phyloP scores from a whole-genome alignment of 2,113 vertebrate genomes.

The Kobus ellipsiprymnus region DNA sequence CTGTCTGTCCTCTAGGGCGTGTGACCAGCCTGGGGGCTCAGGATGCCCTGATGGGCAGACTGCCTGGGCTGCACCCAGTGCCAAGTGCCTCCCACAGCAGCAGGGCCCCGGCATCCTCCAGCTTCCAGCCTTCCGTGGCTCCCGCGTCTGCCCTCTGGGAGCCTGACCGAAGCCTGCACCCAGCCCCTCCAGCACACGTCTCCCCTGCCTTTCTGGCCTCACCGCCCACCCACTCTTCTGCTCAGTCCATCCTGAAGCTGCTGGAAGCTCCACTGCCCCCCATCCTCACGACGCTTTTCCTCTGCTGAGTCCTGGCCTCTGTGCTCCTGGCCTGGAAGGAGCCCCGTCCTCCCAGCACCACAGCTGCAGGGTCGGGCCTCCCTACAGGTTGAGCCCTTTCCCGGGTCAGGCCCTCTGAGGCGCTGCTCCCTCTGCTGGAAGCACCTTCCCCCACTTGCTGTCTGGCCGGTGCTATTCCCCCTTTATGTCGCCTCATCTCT shows the following conservation, averaged over 20 bases:
- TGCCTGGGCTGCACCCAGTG: neutral
- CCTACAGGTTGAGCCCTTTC: neutral
- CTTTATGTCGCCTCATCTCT: accelerated
- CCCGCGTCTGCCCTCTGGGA: neutral
- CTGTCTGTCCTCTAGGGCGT: neutral
- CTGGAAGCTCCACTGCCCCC: neutral
- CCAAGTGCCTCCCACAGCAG: accelerated
- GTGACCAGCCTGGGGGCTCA: neutral
- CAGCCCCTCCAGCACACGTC: neutral
- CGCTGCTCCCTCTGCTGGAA: neutral
- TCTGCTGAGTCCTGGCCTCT: neutral
- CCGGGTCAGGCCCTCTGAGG: accelerated
- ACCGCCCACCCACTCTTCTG: neutral
- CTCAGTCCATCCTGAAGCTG: neutral
- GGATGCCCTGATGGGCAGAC: neutral
- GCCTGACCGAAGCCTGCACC: accelerated
- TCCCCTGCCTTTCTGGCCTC: neutral
- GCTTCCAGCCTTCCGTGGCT: no score
- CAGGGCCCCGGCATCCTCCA: no score
- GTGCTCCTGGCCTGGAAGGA: no score
- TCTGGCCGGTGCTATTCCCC: neutral
- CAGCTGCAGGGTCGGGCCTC: neutral
- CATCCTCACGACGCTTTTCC: accelerated
- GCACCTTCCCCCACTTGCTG: neutral
- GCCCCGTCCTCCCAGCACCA: accelerated